These are phyloP conservation scores for Eubasilissa splendida DNA, from an alignment of 2,888 invertebrate genomes.

Conservation along the genomic window DNA sequence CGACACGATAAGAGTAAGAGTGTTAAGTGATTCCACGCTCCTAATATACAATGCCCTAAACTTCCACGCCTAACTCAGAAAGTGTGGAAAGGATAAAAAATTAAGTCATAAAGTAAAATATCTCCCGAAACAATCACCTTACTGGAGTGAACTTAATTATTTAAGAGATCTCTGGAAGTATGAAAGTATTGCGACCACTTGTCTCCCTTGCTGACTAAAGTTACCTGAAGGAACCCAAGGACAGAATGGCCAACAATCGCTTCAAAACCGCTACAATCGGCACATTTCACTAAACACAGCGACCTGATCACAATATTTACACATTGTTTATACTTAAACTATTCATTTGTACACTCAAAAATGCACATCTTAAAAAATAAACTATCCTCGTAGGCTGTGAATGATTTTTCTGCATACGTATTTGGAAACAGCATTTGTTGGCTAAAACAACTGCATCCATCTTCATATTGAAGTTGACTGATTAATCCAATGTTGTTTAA, in stretches of 20 bases:
- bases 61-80: constrained; percentile 1
- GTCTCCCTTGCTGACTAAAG: constrained; percentile 23
- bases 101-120: constrained; percentile 24
- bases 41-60: constrained; percentile 44
- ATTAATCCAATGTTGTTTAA: constrained; percentile 15
- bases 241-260: constrained; percentile 17
- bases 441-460: too few relatives aligned
- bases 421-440: background rate
- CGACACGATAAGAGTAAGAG: background rate
- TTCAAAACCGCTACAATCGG: constrained; percentile 20
- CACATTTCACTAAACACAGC: constrained; percentile 29
- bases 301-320: constrained; percentile 48
- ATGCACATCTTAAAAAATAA: constrained; percentile 44
- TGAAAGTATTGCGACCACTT: constrained; percentile 62
- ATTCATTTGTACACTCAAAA: constrained; percentile 48
- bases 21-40: constrained; percentile 39
- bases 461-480: background rate
- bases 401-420: background rate
- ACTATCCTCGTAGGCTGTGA: constrained; percentile 25
- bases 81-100: background rate
- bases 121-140: constrained; percentile 9
- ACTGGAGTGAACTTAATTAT: constrained; percentile 67
- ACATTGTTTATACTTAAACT: constrained; percentile 45
- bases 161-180: constrained; percentile 74
- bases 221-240: constrained; percentile 11